These are phyloP conservation scores for Agriotes lineatus DNA, from an alignment of 2,888 invertebrate genomes.

Conservation along the genomic window DNA sequence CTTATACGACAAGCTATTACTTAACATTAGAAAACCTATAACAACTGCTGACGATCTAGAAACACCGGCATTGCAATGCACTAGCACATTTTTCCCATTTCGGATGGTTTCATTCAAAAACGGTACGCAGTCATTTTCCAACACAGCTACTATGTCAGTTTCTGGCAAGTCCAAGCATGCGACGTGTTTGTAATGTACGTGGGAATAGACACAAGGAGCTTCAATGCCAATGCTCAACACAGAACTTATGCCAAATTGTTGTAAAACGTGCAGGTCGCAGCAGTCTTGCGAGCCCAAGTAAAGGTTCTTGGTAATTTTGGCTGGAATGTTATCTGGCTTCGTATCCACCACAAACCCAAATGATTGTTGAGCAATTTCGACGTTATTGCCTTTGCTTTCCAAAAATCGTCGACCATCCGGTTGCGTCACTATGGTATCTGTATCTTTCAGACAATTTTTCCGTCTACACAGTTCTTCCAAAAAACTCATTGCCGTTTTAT, in stretches of 20 bases:
- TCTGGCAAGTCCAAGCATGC: conserved; percentile 83
- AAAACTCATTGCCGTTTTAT: conserved; percentile 73
- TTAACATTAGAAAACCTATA: conserved; percentile 84
- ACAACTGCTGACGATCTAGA: conserved; percentile 86
- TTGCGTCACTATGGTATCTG: conserved; percentile 78
- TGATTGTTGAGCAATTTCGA: conserved; percentile 48
- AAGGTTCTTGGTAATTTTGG: conserved; percentile 74
- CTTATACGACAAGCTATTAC: conserved; percentile 70
- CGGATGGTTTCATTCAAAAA: conserved; percentile 73
- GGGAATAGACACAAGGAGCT: conserved; percentile 63
- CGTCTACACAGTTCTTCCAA: conserved; percentile 70
- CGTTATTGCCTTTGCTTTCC: conserved; percentile 65
- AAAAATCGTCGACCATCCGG: conserved; percentile 75
- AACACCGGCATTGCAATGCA: conserved; percentile 95
- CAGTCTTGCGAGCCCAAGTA: conserved; percentile 92
- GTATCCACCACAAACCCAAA: conserved; percentile 84
- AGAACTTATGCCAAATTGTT: conserved; percentile 73
- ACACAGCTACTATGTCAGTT: conserved; percentile 69
- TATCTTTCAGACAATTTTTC: conserved; percentile 72
- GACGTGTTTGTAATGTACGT: conserved; percentile 71
- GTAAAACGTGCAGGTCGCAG: conserved; percentile 72
- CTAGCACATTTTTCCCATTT: conserved; percentile 69
- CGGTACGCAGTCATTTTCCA: conserved; percentile 70
- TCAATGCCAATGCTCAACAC: conserved; percentile 83
- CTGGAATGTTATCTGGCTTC: conserved; percentile 83